These are phyloP conservation scores for Biston stratarius DNA, from an alignment of 2,888 invertebrate species.

Conservation along the genomic window DNA sequence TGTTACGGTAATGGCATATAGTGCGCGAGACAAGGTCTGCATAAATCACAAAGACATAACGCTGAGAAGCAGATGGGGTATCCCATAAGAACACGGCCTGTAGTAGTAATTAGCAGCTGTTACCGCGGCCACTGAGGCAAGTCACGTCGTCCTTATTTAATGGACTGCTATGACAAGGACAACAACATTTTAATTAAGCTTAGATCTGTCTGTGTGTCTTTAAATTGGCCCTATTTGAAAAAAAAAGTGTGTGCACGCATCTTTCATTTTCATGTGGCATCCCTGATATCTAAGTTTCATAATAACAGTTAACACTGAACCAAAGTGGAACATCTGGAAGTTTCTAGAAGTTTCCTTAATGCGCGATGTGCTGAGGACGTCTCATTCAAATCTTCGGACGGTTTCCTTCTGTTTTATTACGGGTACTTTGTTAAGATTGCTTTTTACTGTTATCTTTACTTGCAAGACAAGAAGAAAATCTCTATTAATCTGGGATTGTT, in stretches of 20 bases:
- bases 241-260: background rate
- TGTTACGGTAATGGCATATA: too few relatives aligned
- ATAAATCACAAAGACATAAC: too few relatives aligned
- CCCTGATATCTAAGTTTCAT: slow-evolving; percentile 58
- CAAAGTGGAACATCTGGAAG: slow-evolving; percentile 59
- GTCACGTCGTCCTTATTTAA: too few relatives aligned
- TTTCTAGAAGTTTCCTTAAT: slow-evolving; percentile 59
- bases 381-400: slow-evolving; percentile 57
- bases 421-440: slow-evolving; percentile 44
- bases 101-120: too few relatives aligned
- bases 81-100: too few relatives aligned
- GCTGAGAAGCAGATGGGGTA: too few relatives aligned
- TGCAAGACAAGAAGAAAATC: background rate
- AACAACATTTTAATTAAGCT: too few relatives aligned
- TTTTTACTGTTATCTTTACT: slow-evolving; percentile 32
- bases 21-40: too few relatives aligned
- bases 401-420: slow-evolving; percentile 51
- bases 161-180: too few relatives aligned
- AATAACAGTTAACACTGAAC: slow-evolving; percentile 67
- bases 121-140: too few relatives aligned
- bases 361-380: slow-evolving; percentile 54
- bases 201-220: too few relatives aligned
- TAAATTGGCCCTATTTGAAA: background rate
- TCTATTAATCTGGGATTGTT: background rate
- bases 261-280: slow-evolving; percentile 32